Base-by-base conservation (phyloP, 2,113 vertebrate species). In the Nibea coibor region DNA sequence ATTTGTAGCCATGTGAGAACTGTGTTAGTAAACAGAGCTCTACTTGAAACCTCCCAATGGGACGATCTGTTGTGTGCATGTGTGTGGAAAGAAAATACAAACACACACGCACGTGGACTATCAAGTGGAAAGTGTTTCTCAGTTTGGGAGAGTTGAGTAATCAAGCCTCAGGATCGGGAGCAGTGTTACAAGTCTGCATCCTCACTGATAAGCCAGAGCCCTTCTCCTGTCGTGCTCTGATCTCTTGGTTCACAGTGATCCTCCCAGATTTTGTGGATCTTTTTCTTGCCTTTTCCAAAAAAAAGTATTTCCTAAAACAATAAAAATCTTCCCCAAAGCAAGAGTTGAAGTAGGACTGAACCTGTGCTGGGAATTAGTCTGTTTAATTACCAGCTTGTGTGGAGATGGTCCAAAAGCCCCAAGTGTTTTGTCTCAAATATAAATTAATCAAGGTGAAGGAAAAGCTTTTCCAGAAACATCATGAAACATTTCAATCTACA, bases 111-210 rank as follows among this genome's bases (percentile, higher is more conserved):
- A 82, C 51, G n/a, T 80, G 78, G 67, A 78, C 59, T 39, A 88
- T 76, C 0, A 8, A 80, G 72, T 83, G 87, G 87, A 91, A 90
- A 86, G 72, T 65, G 75, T 85, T 88, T 90, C 68, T 24, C 31
- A 81, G 75, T 79, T 73, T 26, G 47, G 59, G 71, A 78, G 59
- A 81, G 63, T 53, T 69, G 54, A 87, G 84, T 83, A 87, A 92
- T 91, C 82, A 80, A 83, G 75, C 67, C 70, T 69, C n/a, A 26
- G 66, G 78, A 87, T 89, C 88, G 54, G 61, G 75, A 78, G 51
- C 65, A 66, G 67, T 62, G 78, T 67, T 73, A 64, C 75, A 81
- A 59, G 78, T 78, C 87, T 94, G 91, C 61, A 91, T 94, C 94
- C 89, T 88, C 66, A 56, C 72, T 82, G 91, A 94, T 93, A 92